Evolutionary conservation across 37 sponge, comb jelly and placozoan species (phyloP).

Genomic region (Spongilla lacustris): DNA sequence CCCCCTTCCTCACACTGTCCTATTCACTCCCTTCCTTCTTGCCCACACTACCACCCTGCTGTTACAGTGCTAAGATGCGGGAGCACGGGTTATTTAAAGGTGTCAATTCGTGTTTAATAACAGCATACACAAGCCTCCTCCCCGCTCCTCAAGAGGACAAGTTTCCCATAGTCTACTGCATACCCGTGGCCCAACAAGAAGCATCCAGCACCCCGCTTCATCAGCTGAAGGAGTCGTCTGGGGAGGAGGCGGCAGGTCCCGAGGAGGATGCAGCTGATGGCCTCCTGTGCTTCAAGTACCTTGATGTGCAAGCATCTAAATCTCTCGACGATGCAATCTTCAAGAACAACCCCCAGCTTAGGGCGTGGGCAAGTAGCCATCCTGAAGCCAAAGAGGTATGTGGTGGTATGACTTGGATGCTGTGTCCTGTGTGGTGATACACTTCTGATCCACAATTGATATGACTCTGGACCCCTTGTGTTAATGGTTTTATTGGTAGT

Average conservation of each 20-base stretch:
- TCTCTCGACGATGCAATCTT: constrained; percentile 18
- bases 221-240: constrained; percentile 16
- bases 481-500: too few relatives aligned
- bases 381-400: constrained; percentile 42
- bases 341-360: constrained; percentile 8
- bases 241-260: background rate
- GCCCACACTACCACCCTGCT: background rate
- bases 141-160: constrained; percentile 25
- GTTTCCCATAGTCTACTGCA: constrained; percentile 17
- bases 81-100: background rate
- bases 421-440: background rate
- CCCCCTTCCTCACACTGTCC: background rate
- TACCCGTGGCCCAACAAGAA: constrained; percentile 12
- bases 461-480: too few relatives aligned
- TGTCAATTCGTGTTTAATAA: background rate
- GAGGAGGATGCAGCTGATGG: background rate
- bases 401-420: background rate
- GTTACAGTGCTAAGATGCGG: too few relatives aligned
- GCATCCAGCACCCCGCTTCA: background rate
- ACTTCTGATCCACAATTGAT: too few relatives aligned
- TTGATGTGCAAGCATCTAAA: constrained; percentile 4
- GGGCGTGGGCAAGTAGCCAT: constrained; percentile 26
- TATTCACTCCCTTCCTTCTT: background rate
- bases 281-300: too few relatives aligned
- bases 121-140: background rate